These are phyloP conservation scores for Leptopilina myrica DNA, from an alignment of 2,888 invertebrate species.

Conservation along the genomic window DNA sequence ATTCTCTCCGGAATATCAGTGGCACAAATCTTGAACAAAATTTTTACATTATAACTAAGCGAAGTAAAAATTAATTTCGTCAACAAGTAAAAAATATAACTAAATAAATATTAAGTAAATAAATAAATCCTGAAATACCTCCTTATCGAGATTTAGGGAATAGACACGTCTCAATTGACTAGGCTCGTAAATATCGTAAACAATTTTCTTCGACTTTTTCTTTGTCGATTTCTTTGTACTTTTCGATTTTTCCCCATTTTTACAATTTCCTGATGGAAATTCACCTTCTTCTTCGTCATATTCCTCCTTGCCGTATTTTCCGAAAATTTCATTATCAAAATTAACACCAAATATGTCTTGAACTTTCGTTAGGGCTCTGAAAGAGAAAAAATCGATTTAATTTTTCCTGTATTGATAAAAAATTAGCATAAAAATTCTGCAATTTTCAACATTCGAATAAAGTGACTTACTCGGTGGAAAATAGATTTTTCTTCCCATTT, in stretches of 20 bases:
- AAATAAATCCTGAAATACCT: conserved; percentile 77
- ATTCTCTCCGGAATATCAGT: conserved; percentile 93
- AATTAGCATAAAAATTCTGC: background rate
- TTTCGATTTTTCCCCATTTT: background rate
- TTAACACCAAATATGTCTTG: conserved; percentile 98
- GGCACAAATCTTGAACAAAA: conserved; percentile 82
- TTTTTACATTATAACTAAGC: background rate
- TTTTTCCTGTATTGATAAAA: conserved; percentile 17
- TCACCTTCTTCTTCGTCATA: conserved; percentile 90
- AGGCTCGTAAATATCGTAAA: conserved; percentile 96
- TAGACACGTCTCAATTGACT: conserved; percentile 95
- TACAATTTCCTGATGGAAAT: conserved; percentile 77
- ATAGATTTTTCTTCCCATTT: conserved; percentile 86
- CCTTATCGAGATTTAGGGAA: conserved; percentile 90
- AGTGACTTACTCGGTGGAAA: conserved; percentile 86
- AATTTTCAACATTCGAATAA: conserved; percentile 35
- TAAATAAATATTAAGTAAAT: background rate
- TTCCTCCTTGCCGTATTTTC: conserved; percentile 87
- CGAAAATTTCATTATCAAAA: conserved; percentile 93
- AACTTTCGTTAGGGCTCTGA: conserved; percentile 93
- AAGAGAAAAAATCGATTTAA: conserved; percentile 28
- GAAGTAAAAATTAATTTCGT: too few relatives aligned
- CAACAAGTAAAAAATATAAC: too few relatives aligned
- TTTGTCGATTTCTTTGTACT: conserved; percentile 85
- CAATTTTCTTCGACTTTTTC: conserved; percentile 87